Evolutionary conservation across 2,888 invertebrate species (phyloP), one percentile per base, ranked within the genome.

Genomic region (Apamea monoglypha): DNA sequence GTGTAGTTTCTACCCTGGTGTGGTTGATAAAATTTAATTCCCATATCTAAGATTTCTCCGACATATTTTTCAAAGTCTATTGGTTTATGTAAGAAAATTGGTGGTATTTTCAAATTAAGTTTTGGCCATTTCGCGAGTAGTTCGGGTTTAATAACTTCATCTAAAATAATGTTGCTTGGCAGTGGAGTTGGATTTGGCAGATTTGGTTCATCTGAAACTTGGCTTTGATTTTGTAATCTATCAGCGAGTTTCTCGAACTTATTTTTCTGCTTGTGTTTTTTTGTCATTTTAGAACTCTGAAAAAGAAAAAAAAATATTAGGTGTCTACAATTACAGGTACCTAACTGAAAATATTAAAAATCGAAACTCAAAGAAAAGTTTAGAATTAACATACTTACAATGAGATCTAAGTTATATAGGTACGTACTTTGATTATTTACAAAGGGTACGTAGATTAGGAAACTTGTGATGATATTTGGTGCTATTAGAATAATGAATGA

Each of bases 11-110:
- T 84, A 32, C 89, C 86, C 25, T 76, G 68, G 66, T 82, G 80
- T 0, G 93, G 92, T 63, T 89, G 87, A 82, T 92, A 93, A 79
- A 95, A 92, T 66, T 92, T 82, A 18, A 94, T 91, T 25, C 89
- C 91, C 79, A 89, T 74, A 18, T 82, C 70, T 5, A 94, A 77
- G 64, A 95, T 59, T 73, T 92, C 91, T 32, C 76, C 82, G 3
- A 92, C 90, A 87, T 94, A 92, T 32, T 87, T 67, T 72, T 82
- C 75, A 69, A 90, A 82, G 16, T 81, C 85, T 12, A 82, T 76
- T 47, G 93, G 93, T 86, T 90, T 88, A 77, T 94, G 95, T 78
- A 95, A 83, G 83, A 94, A 94, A 83, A 95, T 90, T 1, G 92
- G 90, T 29, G 95, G 94, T 59, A 93, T 89, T 85, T 90, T 92